A percentile compares a stretch with the other conserved stretches of the same genome.
phyloP scores from a whole-genome alignment of 2,888 invertebrate species.

The Eurytoma californica region DNA sequence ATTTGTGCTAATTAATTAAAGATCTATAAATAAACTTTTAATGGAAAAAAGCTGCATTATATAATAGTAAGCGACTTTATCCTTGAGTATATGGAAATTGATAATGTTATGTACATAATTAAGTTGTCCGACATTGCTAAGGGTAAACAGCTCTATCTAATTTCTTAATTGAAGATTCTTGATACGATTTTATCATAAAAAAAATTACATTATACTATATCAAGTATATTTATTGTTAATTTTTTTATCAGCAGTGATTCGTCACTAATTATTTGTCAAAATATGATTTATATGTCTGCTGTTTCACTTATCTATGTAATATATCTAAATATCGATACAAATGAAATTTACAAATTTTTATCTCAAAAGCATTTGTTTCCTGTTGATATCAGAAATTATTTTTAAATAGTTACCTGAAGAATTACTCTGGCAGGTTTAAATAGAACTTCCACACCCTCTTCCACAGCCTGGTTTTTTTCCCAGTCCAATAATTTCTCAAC shows the following conservation, averaged over 20 bases:
- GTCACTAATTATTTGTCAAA: constrained; percentile 21
- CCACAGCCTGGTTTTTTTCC: constrained; percentile 84
- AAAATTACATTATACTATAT: not conserved
- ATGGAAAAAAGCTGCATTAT: constrained; percentile 21
- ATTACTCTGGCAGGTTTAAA: constrained; percentile 98
- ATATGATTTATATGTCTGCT: not conserved
- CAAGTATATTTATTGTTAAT: not conserved
- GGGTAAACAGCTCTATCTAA: constrained; percentile 17
- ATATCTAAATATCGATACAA: not conserved
- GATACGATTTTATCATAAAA: too few species aligned
- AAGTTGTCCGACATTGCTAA: constrained; percentile 14
- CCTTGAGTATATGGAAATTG: constrained; percentile 3
- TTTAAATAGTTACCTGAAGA: constrained; percentile 85
- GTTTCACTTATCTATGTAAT: not conserved
- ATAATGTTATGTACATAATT: constrained; percentile 36
- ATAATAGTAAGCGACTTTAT: constrained; percentile 2
- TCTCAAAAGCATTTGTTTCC: not conserved
- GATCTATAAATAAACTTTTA: not conserved
- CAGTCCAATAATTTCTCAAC: constrained; percentile 93
- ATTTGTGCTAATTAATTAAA: not conserved
- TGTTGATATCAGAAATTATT: not conserved
- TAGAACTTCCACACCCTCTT: constrained; percentile 90
- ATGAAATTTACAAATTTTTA: not conserved
- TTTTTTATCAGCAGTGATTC: constrained; percentile 19
- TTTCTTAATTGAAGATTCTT: not conserved